These are phyloP conservation scores for Tenthredo notha DNA, from an alignment of 2,888 invertebrate species.

Conservation along the genomic window DNA sequence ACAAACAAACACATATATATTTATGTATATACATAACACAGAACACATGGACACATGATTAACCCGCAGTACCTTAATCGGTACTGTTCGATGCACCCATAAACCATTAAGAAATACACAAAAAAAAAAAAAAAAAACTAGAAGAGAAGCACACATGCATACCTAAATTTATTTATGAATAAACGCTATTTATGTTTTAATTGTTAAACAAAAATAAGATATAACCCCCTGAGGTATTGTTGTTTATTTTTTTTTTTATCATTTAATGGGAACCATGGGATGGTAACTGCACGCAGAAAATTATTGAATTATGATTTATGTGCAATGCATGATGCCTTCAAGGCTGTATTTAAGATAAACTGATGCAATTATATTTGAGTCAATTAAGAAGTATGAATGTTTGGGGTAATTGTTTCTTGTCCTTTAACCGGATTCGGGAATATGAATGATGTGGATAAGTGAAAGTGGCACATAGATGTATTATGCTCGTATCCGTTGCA, in stretches of 20 bases:
- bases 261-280: background rate
- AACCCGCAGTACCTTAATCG: background rate
- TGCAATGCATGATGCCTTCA: background rate
- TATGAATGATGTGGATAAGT: background rate
- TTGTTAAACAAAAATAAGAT: constrained; percentile 37
- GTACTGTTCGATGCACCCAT: background rate
- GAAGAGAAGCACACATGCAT: background rate
- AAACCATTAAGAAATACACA: background rate
- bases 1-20: background rate
- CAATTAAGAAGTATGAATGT: background rate
- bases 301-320: background rate
- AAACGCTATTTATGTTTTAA: constrained; percentile 55
- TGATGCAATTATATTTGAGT: no score
- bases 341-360: background rate
- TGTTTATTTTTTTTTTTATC: constrained; percentile 38
- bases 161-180: constrained; percentile 43
- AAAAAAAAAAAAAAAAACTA: background rate
- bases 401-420: background rate
- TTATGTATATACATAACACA: background rate
- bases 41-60: constrained; percentile 10
- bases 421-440: constrained; percentile 19
- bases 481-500: background rate
- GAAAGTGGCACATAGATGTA: background rate
- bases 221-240: background rate
- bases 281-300: background rate